phyloP scores from a whole-genome alignment of 2,113 vertebrate species.

The Megaleporinus macrocephalus region DNA sequence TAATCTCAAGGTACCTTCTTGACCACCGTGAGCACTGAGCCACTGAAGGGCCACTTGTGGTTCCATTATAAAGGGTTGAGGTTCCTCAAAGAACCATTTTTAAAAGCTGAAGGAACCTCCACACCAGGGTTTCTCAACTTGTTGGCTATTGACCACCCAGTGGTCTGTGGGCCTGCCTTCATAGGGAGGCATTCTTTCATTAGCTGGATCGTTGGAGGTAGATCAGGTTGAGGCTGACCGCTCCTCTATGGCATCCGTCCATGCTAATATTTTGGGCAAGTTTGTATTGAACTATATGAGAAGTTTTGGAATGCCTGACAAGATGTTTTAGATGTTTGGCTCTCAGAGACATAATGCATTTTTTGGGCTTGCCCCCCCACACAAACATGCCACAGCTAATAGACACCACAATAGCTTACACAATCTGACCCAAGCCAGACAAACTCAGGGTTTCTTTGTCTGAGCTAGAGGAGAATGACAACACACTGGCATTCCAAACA shows the following conservation, averaged over 20 bases:
- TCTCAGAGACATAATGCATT: background rate
- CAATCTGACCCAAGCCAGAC: background rate
- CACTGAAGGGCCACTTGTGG: too few relatives aligned
- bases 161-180: too few relatives aligned
- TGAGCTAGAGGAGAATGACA: background rate
- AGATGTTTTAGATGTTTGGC: background rate
- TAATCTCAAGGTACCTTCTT: too few relatives aligned
- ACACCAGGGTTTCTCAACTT: too few relatives aligned
- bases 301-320: background rate
- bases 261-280: too few relatives aligned
- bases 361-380: background rate
- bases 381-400: background rate
- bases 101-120: too few relatives aligned
- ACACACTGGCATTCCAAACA: background rate
- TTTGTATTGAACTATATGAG: background rate
- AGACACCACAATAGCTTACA: background rate
- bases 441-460: slow-evolving; percentile 7
- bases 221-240: too few relatives aligned
- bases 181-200: too few relatives aligned
- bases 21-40: too few relatives aligned
- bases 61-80: background rate
- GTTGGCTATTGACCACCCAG: too few relatives aligned
- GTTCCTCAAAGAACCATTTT: background rate
- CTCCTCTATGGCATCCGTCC: too few relatives aligned
- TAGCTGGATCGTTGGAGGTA: too few relatives aligned